A percentile compares a stretch with the other conserved stretches of the same genome.
phyloP scores from a whole-genome alignment of 1,140 invertebrate genomes.

The Chironomus striatipennis region DNA sequence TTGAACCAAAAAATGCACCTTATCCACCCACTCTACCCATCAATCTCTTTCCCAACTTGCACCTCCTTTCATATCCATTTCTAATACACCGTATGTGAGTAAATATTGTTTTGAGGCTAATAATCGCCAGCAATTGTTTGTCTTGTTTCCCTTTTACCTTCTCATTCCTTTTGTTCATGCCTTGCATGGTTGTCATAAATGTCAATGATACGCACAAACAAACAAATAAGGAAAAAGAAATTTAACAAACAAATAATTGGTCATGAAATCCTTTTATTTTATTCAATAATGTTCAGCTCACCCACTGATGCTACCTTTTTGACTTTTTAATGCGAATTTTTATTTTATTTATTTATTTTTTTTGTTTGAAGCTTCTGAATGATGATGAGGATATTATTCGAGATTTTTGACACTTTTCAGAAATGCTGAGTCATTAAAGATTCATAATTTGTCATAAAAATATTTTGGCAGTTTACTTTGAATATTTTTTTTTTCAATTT shows the following conservation, averaged over 20 bases:
- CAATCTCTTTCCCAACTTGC: not conserved
- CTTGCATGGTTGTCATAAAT: not conserved
- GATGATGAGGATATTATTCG: too few relatives aligned
- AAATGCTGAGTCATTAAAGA: not conserved
- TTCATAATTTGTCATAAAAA: constrained; percentile 15
- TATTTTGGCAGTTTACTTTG: constrained; percentile 11
- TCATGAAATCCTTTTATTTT: not conserved
- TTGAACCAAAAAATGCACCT: too few relatives aligned
- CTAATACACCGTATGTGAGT: constrained; percentile 6
- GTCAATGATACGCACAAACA: not conserved
- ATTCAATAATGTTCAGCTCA: not conserved
- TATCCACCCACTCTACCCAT: too few relatives aligned
- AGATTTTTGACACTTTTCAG: not conserved
- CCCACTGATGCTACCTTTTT: not conserved
- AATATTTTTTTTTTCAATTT: too few relatives aligned
- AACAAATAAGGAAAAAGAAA: too few relatives aligned
- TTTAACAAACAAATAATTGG: not conserved
- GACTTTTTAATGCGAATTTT: not conserved
- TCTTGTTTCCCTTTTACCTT: not conserved
- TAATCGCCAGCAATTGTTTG: not conserved
- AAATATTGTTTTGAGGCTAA: constrained; percentile 3
- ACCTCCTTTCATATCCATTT: not conserved
- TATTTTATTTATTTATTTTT: not conserved
- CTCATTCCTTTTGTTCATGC: not conserved
- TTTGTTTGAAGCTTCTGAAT: not conserved